phyloP scores from a whole-genome alignment of 37 sponge, comb jelly and placozoan species.

The Axinella damicornis region DNA sequence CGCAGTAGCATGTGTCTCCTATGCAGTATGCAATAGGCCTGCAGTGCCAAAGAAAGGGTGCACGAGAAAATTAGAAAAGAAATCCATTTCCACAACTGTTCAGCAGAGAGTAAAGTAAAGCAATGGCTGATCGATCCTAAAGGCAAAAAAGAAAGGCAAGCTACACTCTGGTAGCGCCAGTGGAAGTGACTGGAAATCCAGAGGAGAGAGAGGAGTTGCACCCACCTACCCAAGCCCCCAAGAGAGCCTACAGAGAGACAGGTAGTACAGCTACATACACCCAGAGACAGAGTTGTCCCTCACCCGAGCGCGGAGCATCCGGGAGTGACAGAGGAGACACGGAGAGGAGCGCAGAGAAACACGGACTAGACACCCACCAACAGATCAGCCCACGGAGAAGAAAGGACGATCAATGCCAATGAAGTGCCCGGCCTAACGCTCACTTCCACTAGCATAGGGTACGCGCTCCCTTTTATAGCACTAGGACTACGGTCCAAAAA shows the following conservation, averaged over 20 bases:
- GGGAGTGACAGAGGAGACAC: constrained; percentile 32
- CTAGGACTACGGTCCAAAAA: background rate
- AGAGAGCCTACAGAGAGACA: constrained; percentile 34
- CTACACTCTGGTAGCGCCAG: constrained; percentile 69
- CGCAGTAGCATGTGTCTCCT: too few species aligned
- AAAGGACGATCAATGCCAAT: constrained; percentile 72
- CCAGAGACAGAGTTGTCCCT: constrained; percentile 42
- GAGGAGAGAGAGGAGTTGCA: constrained; percentile 25
- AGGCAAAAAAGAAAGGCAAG: constrained; percentile 47
- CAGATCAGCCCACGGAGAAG: constrained; percentile 62
- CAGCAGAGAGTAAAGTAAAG: too few species aligned
- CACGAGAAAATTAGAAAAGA: background rate
- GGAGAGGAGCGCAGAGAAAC: constrained; percentile 12
- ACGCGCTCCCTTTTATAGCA: background rate
- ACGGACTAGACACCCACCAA: constrained; percentile 46
- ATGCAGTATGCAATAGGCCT: too few species aligned
- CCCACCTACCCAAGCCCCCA: constrained; percentile 21
- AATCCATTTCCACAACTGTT: too few species aligned
- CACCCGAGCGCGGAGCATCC: constrained; percentile 57
- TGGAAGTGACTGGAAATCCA: constrained; percentile 52
- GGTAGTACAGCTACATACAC: constrained; percentile 37
- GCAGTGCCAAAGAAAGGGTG: too few species aligned
- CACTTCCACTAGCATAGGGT: constrained; percentile 25
- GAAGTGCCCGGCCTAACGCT: constrained; percentile 37
- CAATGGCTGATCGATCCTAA: too few species aligned